Evolutionary conservation across 2,888 invertebrate genomes (phyloP).

Genomic region (Eueremaeus valkanovi): DNA sequence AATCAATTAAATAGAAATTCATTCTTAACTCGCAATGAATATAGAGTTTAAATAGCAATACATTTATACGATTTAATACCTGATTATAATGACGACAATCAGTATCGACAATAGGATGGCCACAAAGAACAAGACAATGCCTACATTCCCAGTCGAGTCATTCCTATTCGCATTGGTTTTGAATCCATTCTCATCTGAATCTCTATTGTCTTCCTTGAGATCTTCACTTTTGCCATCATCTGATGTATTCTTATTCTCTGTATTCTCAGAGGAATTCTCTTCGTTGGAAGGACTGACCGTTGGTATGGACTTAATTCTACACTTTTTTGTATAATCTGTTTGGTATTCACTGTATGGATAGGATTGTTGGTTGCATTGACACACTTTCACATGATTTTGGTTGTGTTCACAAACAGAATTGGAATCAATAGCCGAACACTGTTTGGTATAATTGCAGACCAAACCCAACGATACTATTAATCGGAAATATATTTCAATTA

Average conservation of each 20-base stretch:
- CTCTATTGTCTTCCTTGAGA: background rate
- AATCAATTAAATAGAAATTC: background rate
- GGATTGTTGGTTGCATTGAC: slow-evolving; percentile 12
- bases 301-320: slow-evolving; percentile 7
- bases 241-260: too few species aligned
- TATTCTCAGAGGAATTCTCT: background rate
- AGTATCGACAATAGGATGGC: slow-evolving; percentile 10
- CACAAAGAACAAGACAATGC: slow-evolving; percentile 6
- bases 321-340: slow-evolving; percentile 16
- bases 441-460: slow-evolving; percentile 21
- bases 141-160: background rate
- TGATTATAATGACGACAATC: slow-evolving; percentile 7
- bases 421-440: slow-evolving; percentile 10
- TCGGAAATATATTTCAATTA: background rate
- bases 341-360: background rate
- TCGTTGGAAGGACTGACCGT: background rate
- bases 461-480: background rate
- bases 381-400: background rate
- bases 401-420: background rate
- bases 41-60: too few species aligned
- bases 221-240: too few species aligned
- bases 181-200: too few species aligned
- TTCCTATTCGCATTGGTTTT: too few species aligned
- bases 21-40: background rate
- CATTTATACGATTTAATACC: slow-evolving; percentile 4